Evolutionary conservation across 2,113 vertebrate species (phyloP), one percentile per base, ranked within the genome.

Genomic region (Xenus cinereus): DNA sequence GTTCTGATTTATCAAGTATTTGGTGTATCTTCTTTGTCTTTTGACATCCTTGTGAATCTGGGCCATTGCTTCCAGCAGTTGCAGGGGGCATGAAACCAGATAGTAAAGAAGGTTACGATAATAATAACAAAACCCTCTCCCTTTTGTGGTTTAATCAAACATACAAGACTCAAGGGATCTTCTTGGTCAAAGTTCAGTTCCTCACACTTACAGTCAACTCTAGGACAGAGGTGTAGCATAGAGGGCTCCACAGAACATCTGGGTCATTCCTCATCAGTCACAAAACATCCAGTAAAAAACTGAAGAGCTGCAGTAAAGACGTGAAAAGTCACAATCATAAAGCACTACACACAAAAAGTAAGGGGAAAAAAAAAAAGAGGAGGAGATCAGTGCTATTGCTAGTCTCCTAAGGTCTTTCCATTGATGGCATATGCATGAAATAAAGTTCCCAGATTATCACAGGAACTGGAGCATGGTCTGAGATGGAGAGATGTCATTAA

Each of bases 101-200:
- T 6, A 79, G 84, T 39, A 35, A 22, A 43, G 73, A 4, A 56
- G 62, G 89, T 82, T 71, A 84, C 30, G 39, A 68, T 32, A 75
- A 74, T 60, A 85, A 94, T 7, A 84, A 87, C 59, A 89, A 11
- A 67, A 3, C 23, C 41, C 37, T 78, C 32, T 87, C 39, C 0
- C 0, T 91, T 94, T 81, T 35, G 12, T 32, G 54, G 56, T 69
- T 89, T 91, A 66, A 62, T 81, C 87, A 89, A 94, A 91, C 68
- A 57, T 24, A 80, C 68, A 84, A 33, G 86, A 51, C 87, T 63
- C 74, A 0, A 46, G 87, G 94, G 93, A 94, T 23, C 26, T 72
- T 33, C 33, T 7, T 67, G 90, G 87, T 78, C 93, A 91, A 21
- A 91, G 95, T 89, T 95, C 87, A 95, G 81, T 3, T 78, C 87